Evolutionary conservation across 2,797 vertebrate species (phyloP).

Genomic region (Philypnodon macrostomus): DNA sequence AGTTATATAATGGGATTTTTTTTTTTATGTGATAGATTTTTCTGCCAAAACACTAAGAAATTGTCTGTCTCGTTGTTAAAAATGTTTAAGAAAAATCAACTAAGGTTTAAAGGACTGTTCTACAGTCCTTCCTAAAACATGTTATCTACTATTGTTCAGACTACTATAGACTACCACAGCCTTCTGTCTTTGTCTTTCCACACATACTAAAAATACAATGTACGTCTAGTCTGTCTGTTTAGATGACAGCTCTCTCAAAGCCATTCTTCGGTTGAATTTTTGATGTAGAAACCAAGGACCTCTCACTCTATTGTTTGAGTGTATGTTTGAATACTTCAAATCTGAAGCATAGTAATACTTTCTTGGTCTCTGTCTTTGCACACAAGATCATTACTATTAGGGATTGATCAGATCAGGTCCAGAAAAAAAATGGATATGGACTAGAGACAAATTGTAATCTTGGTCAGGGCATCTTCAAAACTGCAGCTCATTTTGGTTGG

Average conservation of each 20-base stretch:
- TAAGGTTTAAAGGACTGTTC: neutral
- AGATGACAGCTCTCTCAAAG: constrained; percentile 23
- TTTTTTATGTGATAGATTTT: neutral
- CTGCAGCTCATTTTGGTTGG: no score
- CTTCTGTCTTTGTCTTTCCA: constrained; percentile 9
- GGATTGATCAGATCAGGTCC: no score
- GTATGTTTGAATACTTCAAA: neutral
- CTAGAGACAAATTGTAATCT: no score
- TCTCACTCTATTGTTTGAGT: neutral
- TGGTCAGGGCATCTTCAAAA: no score
- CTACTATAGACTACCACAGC: no score
- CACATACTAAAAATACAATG: constrained; percentile 11
- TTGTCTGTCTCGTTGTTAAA: no score
- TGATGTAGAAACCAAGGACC: neutral
- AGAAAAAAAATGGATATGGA: no score
- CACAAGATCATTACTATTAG: no score
- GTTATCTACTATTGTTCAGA: constrained; percentile 2
- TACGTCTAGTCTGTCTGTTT: constrained; percentile 32
- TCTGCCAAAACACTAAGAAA: neutral
- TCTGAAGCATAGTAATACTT: no score
- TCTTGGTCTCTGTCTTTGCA: no score
- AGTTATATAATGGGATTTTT: no score
- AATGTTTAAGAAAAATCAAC: neutral
- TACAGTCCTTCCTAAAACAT: neutral
- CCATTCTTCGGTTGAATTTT: constrained; percentile 17